A percentile compares a stretch with the other conserved stretches of the same genome.
phyloP scores from a whole-genome alignment of 1,140 invertebrate genomes.

The Gryon sp. region DNA sequence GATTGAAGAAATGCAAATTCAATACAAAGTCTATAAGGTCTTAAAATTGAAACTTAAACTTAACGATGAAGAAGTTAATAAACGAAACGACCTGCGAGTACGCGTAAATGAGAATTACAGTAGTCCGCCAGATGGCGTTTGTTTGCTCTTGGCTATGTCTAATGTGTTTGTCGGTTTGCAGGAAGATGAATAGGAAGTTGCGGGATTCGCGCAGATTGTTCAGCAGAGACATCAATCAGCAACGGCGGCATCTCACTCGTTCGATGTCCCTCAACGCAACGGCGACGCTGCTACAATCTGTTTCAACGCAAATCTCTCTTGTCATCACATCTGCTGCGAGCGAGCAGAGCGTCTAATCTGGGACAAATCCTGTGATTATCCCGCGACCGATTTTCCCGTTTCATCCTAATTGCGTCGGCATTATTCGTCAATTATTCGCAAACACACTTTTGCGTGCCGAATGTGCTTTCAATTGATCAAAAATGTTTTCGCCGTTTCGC shows the following conservation, averaged over 20 bases:
- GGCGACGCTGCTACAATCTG: constrained; percentile 53
- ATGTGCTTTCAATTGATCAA: too few relatives aligned
- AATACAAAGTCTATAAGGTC: too few relatives aligned
- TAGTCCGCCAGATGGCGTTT: constrained; percentile 52
- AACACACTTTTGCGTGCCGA: too few relatives aligned
- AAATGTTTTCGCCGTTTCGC: too few relatives aligned
- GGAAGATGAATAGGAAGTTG: constrained; percentile 79
- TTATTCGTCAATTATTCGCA: too few relatives aligned
- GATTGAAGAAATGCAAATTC: too few relatives aligned
- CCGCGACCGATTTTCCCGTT: constrained; percentile 24
- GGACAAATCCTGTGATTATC: constrained; percentile 59
- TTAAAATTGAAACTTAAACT: too few relatives aligned
- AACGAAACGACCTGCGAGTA: too few relatives aligned
- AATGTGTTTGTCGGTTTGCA: constrained; percentile 30
- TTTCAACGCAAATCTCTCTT: constrained; percentile 72
- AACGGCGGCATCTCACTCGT: constrained; percentile 28
- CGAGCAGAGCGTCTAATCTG: constrained; percentile 70
- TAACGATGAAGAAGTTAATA: too few relatives aligned
- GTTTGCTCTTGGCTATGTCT: constrained; percentile 28
- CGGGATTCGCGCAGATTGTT: constrained; percentile 76
- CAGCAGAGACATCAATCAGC: constrained; percentile 79
- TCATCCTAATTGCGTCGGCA: constrained; percentile 22
- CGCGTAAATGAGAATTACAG: too few relatives aligned
- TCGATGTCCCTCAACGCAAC: too few relatives aligned
- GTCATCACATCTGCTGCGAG: constrained; percentile 74